A percentile compares a stretch with the other conserved stretches of the same genome.
phyloP scores from a whole-genome alignment of 2,797 vertebrate species.

The Nannoperca australis region DNA sequence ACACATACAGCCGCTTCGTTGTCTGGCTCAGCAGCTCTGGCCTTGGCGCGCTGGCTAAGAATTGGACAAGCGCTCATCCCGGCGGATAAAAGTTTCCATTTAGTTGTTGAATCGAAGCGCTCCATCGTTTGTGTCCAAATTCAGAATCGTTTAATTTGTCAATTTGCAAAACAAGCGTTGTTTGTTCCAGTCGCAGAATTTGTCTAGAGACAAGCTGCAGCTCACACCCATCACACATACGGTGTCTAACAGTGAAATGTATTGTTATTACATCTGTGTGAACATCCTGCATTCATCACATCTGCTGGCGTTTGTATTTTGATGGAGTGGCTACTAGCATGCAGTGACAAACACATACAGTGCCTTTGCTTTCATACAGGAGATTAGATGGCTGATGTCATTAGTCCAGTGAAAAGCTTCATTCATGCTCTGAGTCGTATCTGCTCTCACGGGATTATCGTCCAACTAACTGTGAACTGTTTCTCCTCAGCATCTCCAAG shows the following conservation, averaged over 20 bases:
- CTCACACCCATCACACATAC: background rate
- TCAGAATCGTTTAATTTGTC: background rate
- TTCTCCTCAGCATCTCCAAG: slow-evolving; percentile 93
- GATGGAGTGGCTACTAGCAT: background rate
- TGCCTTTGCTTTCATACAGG: background rate
- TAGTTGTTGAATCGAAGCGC: background rate
- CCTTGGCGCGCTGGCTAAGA: slow-evolving; percentile 28
- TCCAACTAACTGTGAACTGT: slow-evolving; percentile 35
- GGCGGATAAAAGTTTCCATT: slow-evolving; percentile 29
- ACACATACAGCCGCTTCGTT: slow-evolving; percentile 42
- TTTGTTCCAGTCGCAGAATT: background rate
- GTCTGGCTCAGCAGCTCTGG: slow-evolving; percentile 45
- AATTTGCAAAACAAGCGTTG: slow-evolving; percentile 7
- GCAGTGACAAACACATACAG: background rate
- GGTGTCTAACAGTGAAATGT: background rate
- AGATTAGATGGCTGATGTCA: slow-evolving; percentile 9
- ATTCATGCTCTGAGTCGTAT: slow-evolving; percentile 16
- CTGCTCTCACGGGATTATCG: slow-evolving; percentile 6
- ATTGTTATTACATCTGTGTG: background rate
- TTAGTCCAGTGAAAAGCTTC: slow-evolving; percentile 13
- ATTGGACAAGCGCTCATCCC: slow-evolving; percentile 9
- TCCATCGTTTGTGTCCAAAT: background rate
- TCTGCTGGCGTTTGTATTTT: background rate
- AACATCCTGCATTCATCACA: background rate
- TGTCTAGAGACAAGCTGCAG: background rate